Percentiles rank a stretch among this genome's conserved stretches.
phyloP scores from a whole-genome alignment of 2,797 vertebrate species.

The Hydrophis major region DNA sequence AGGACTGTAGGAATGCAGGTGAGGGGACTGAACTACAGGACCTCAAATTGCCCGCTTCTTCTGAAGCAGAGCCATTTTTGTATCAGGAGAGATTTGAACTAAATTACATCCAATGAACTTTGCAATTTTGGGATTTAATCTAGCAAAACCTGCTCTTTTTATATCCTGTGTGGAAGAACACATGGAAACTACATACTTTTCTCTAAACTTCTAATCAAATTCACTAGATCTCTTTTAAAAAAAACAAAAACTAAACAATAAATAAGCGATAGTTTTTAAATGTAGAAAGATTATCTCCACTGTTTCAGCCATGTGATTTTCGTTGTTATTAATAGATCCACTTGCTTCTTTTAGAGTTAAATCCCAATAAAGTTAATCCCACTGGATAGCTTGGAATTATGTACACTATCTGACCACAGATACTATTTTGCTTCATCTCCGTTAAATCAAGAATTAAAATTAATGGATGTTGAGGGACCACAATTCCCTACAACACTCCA shows the following conservation, averaged over 20 bases:
- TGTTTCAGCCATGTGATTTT: background rate
- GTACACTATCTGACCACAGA: background rate
- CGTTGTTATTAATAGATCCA: background rate
- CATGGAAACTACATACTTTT: background rate
- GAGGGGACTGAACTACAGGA: background rate
- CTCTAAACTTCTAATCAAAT: background rate
- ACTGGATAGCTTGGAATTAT: background rate
- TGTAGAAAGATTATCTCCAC: background rate
- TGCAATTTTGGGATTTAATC: background rate
- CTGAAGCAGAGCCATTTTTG: background rate
- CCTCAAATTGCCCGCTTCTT: background rate
- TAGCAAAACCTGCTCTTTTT: background rate
- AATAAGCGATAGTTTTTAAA: background rate
- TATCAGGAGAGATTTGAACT: background rate
- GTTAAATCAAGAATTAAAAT: background rate
- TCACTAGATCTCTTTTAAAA: background rate
- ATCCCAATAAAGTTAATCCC: background rate
- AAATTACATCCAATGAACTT: background rate
- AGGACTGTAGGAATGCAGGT: background rate
- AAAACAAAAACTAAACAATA: background rate
- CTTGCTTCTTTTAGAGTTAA: background rate
- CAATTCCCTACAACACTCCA: background rate
- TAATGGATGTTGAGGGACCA: background rate
- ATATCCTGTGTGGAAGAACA: background rate
- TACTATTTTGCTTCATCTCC: background rate